Evolutionary conservation across 2,797 vertebrate genomes (phyloP), one percentile per base, ranked within the genome.

Genomic region (Brachymystax lenok): DNA sequence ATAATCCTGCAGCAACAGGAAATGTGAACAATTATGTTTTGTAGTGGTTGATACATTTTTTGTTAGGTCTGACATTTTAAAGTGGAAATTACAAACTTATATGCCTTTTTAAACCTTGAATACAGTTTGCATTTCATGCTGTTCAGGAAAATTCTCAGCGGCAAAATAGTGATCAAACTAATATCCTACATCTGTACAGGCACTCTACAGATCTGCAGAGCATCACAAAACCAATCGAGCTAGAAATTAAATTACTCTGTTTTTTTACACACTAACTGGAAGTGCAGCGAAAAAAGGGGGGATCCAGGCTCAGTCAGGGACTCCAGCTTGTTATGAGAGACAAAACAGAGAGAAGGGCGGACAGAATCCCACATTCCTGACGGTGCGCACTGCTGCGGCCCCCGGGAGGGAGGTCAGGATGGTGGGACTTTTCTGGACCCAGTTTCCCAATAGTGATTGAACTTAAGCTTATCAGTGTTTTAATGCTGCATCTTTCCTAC

Each of bases 351-450:
- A 70, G 40, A 70, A 50, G 14, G 28, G n/a, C 19, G 19, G n/a
- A 69, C 68, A 69, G 33, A 46, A 69, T 21, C 35, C 10, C 68
- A 46, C 10, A 40, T 21, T 69, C 33, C 35, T 69, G n/a, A 69
- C 3, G 35, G 12, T 12, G 30, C 40, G 8, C 3, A 7, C 19
- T 35, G 5, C 68, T n/a, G 61, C 35, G 8, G 17, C 68, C 68
- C 35, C 35, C 13, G 68, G 40, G 19, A n/a, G 35, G 69, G 69
- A n/a, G 61, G 61, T 64, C 68, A 70, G 69, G 40, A 12, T 27
- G 21, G 21, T 40, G 1, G n/a, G 35, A 13, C 40, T 69, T 10
- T 19, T 46, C 40, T 46, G 40, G 40, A 1, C 40, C 8, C 40
- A 46, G 40, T 46, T 46, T 46, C 40, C 40, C 10, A 12, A 13